Base-by-base conservation (phyloP, 1,140 invertebrate species). In the Tetramorium simillimum region DNA sequence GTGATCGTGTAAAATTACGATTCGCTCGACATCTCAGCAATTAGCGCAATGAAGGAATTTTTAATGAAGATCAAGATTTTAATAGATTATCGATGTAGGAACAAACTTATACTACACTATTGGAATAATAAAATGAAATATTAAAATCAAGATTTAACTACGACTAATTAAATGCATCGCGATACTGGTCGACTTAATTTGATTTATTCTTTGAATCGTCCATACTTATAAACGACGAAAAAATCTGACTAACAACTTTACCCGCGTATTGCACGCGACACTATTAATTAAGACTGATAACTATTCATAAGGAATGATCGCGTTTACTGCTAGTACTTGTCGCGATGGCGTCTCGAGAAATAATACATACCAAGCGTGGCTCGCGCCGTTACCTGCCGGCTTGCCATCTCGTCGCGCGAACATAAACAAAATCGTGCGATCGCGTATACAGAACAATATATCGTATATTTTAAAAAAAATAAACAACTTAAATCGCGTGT, bases 181-280 rank as follows among this genome's bases (percentile, higher is more conserved):
- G 7, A 40, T 58, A 12, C 10, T n/a, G n/a, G 7, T 4, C 40
- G n/a, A 58, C 5, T 46, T 24, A 3, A 69, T 43, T 69, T 69
- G 6, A 69, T 69, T 69, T 46, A 9, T 28, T 67, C 4, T 6
- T 53, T 37, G 12, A 16, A 18, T 16, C 18, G 10, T 21, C 46
- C 12, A 3, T 46, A 69, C 12, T 28, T 24, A n/a, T 49, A 49
- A 49, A 49, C 3, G 65, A 69, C 1, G 6, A 6, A 69, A 49
- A 69, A 69, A 69, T 69, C n/a, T 75, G 0, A 21, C n/a, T 40
- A 56, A 9, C 33, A 73, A 73, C 3, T 75, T 58, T 21, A 40
- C n/a, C 1, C 24, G 9, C 16, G 43, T 18, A 40, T 21, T 12
- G 46, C 12, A 40, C 56, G 56, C 6, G 6, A 75, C 40, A 62